Evolutionary conservation across 2,797 vertebrate species (phyloP), one percentile per base, ranked within the genome.

Genomic region (Micropoecilia bifurca): DNA sequence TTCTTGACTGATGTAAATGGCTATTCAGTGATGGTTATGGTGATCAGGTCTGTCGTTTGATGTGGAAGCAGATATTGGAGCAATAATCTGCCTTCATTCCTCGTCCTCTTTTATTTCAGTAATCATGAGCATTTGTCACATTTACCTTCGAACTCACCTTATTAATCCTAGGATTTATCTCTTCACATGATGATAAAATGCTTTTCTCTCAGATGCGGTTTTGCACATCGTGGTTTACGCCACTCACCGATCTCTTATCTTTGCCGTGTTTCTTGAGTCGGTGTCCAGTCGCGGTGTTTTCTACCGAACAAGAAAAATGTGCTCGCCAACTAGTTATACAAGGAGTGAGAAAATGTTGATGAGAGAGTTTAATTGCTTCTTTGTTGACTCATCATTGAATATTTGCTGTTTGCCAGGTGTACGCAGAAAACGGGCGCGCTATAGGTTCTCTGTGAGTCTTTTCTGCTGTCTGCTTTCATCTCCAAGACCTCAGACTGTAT

Each of bases 391-490:
- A 41, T 83, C 77, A 77, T 79, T 74, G 81, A 83, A 30, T 83
- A 48, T 87, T 88, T 87, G 84, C 74, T 78, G 85, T 89, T 84
- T 77, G 73, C 25, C 57, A 76, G 33, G 39, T 74, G 74, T 48
- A 41, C 59, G 71, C 87, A 53, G 81, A 82, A 82, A 78, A 81
- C 75, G 83, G 81, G 85, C 59, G 78, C 75, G 55, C 68, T 86
- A n/a, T 73, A 83, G 77, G 50, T 87, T 83, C 75, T 77, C 41
- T 77, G 57, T 71, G 1, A 72, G 75, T 81, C 22, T 86, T 81
- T 89, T 88, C 76, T 72, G 46, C 71, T 66, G 45, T 88, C 74
- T 78, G 73, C 86, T 91, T 93, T 93, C 80, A 91, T 93, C 85
- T 85, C 28, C 0, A 77, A 82, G 89, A 83, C 79, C 83, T 85